Evolutionary conservation across 2,888 invertebrate genomes (phyloP).

Genomic region (Lordiphosa fenestrarum): DNA sequence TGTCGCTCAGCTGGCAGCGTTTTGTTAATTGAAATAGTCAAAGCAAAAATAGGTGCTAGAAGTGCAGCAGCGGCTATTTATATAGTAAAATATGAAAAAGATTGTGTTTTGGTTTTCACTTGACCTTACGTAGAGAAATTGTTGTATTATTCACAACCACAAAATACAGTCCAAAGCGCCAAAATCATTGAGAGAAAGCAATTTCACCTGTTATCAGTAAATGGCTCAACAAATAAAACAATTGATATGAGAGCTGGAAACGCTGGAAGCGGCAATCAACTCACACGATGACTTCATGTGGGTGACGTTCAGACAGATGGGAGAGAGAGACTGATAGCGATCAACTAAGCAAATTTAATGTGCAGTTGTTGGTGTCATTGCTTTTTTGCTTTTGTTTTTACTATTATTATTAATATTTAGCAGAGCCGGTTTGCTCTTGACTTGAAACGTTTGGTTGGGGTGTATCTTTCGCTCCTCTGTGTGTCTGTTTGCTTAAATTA

Average conservation of each 20-base stretch:
- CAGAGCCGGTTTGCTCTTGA: slow-evolving; percentile 69
- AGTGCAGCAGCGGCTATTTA: slow-evolving; percentile 54
- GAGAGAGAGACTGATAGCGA: slow-evolving; percentile 35
- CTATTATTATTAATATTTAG: slow-evolving; percentile 51
- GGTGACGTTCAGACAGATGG: slow-evolving; percentile 25
- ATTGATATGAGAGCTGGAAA: slow-evolving; percentile 1
- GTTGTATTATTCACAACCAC: neutral
- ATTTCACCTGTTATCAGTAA: slow-evolving; percentile 34
- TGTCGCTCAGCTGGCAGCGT: slow-evolving; percentile 31
- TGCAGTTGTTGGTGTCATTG: slow-evolving; percentile 26
- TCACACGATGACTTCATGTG: slow-evolving; percentile 48
- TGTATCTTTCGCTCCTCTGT: slow-evolving; percentile 20
- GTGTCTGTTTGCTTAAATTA: too few species aligned
- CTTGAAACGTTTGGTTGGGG: slow-evolving; percentile 46
- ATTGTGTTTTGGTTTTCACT: slow-evolving; percentile 17
- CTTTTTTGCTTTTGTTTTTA: slow-evolving; percentile 12
- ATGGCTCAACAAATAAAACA: slow-evolving; percentile 6
- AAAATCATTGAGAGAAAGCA: neutral
- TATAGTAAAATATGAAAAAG: slow-evolving; percentile 23
- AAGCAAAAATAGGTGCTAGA: slow-evolving; percentile 42
- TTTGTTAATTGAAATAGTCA: slow-evolving; percentile 56
- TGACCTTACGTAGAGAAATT: slow-evolving; percentile 19
- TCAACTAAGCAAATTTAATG: slow-evolving; percentile 26
- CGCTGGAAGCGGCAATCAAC: slow-evolving; percentile 23
- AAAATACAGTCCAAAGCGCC: neutral